Base-by-base conservation (phyloP, 35 echinoderm and acorn worm genomes). In the Strongylocentrotus purpuratus region DNA sequence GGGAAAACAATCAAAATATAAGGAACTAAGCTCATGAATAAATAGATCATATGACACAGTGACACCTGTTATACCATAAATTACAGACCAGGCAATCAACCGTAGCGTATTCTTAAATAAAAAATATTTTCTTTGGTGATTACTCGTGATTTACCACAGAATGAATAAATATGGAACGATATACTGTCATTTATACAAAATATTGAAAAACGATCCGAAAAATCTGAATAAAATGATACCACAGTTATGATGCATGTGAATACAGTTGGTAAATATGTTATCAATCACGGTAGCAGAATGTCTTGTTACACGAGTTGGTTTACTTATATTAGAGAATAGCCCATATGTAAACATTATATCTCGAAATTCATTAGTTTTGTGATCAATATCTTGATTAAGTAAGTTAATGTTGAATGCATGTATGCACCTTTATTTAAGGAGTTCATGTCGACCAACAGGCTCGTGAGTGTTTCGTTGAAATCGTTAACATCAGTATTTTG, bases 201-300 rank as follows among this genome's bases (percentile, higher is more conserved):
- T 28, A 87, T 87, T 87, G 86, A 20, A 31, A 87, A 87, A 20
- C 28, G 86, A 87, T 87, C 8, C 6, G 86, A 87, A 31, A 87
- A 4, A 35, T 87, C 86, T 28, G 86, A 87, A 32, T 87, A 87
- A 87, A 87, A 87, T 87, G 9, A 87, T 9, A 35, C 22, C 86
- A 87, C 86, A 32, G 9, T 87, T 35, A 31, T 32, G 9, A 11
- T 87, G 11, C n/a, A 32, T 32, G 10, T 87, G 20, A 32, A 87
- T 32, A 87, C 86, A 87, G 33, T 87, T 87, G 10, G 86, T 87
- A 87, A 87, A 35, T 28, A 87, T 87, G 86, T 87, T 87, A 35
- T 87, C 86, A 28, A 87, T 87, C 20, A 87, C 9, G 9, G n/a
- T 87, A 35, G 86, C 86, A 32, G 86, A 32, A 11, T 31, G 33